phyloP scores from a whole-genome alignment of 2,797 vertebrate genomes.

The Hyperoplus immaculatus region DNA sequence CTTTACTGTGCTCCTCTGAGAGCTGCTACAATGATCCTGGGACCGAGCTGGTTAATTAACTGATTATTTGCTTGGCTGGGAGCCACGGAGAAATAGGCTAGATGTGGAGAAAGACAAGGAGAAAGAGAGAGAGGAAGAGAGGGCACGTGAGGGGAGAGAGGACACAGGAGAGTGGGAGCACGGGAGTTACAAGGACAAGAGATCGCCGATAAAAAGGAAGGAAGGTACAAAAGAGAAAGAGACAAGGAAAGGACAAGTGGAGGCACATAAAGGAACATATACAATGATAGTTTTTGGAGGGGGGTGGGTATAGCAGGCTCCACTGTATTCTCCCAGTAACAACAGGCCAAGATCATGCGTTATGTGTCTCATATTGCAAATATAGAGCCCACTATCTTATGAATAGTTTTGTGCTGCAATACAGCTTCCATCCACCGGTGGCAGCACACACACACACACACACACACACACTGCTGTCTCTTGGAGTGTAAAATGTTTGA shows the following conservation, averaged over 20 bases:
- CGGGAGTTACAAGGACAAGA: neutral
- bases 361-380: too few species aligned
- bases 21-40: conserved; percentile 83
- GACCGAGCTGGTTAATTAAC: conserved; percentile 89
- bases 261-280: neutral
- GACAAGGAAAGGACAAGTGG: neutral
- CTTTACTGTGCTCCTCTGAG: conserved; percentile 83
- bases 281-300: too few species aligned
- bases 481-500: too few species aligned
- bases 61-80: conserved; percentile 86
- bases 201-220: neutral
- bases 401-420: neutral
- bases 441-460: neutral
- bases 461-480: too few species aligned
- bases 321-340: too few species aligned
- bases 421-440: conserved; percentile 9
- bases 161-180: conserved; percentile 15
- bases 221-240: neutral
- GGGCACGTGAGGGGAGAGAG: conserved; percentile 29
- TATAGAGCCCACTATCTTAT: neutral
- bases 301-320: too few species aligned
- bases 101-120: conserved; percentile 56
- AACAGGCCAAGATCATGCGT: too few species aligned
- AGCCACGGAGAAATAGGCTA: conserved; percentile 76
- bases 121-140: conserved; percentile 8